Conservation (phyloP, 2,113 vertebrate genomes). For the Cololabis saira region DNA sequence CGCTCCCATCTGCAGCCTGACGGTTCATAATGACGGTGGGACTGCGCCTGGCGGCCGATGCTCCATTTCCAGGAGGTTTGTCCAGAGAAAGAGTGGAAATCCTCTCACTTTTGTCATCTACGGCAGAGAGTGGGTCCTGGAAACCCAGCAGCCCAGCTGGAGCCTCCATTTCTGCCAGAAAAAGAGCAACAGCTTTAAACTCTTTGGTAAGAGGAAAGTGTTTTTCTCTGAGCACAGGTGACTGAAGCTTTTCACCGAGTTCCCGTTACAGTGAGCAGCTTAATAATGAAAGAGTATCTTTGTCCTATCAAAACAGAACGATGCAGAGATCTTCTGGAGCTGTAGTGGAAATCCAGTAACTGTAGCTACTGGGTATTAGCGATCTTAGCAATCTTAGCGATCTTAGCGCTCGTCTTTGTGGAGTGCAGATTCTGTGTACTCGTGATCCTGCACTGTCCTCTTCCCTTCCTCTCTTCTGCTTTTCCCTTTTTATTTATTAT, state of each 20-base stretch:
- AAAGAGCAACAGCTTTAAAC: slow-evolving; percentile 6
- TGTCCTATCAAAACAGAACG: background rate
- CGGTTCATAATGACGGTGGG: slow-evolving; percentile 32
- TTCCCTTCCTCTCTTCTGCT: too few species aligned
- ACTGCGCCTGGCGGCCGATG: slow-evolving; percentile 36
- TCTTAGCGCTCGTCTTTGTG: too few species aligned
- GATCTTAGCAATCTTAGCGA: too few species aligned
- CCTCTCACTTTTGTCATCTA: slow-evolving; percentile 44
- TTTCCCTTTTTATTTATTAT: too few species aligned
- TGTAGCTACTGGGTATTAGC: too few species aligned
- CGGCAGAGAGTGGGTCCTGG: slow-evolving; percentile 76
- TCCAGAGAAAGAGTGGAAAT: slow-evolving; percentile 64
- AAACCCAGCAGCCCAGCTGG: slow-evolving; percentile 70
- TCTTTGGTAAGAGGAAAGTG: slow-evolving; percentile 2
- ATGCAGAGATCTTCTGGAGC: too few species aligned
- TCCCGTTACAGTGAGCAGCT: too few species aligned
- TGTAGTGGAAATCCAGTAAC: too few species aligned
- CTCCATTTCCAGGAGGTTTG: slow-evolving; percentile 29
- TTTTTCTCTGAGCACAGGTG: background rate
- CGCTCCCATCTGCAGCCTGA: slow-evolving; percentile 66
- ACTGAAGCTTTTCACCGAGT: background rate
- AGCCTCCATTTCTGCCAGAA: slow-evolving; percentile 80
- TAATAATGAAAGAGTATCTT: too few species aligned
- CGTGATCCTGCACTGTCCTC: too few species aligned
- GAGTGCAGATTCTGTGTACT: too few species aligned